phyloP scores from a whole-genome alignment of 2,888 invertebrate genomes.

The Eristalis arbustorum region DNA sequence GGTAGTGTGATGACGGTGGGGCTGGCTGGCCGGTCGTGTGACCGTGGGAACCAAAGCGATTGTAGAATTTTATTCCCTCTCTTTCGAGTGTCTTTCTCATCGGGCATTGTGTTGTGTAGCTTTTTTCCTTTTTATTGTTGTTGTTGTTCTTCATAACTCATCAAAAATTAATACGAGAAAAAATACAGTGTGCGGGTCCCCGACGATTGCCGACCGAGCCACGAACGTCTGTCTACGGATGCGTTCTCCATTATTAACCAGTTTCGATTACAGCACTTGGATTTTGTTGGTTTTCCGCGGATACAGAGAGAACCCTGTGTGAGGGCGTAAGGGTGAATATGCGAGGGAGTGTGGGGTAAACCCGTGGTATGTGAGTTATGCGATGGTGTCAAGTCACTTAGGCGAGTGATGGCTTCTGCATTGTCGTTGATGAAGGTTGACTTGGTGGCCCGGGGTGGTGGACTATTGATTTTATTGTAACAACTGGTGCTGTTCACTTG shows the following conservation, averaged over 20 bases:
- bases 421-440: conserved; percentile 9
- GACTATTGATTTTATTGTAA: neutral
- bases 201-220: conserved; percentile 24
- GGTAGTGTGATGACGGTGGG: conserved; percentile 12
- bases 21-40: conserved; percentile 19
- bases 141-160: conserved; percentile 50
- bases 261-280: conserved; percentile 53
- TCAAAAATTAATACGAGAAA: conserved; percentile 61
- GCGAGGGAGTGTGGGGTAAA: conserved; percentile 21
- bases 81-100: conserved; percentile 55
- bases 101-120: neutral
- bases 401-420: conserved; percentile 19
- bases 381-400: conserved; percentile 54
- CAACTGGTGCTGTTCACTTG: neutral
- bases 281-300: neutral
- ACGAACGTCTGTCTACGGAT: conserved; percentile 50
- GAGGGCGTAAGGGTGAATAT: neutral
- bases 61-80: conserved; percentile 62
- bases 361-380: conserved; percentile 58
- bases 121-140: conserved; percentile 25
- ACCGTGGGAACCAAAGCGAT: conserved; percentile 67
- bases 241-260: conserved; percentile 64
- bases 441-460: conserved; percentile 8
- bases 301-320: neutral
- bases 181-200: conserved; percentile 46